Percentiles rank a stretch among this genome's conserved stretches.
These are phyloP conservation scores for Hirtodrosophila cameraria DNA, from an alignment of 2,888 invertebrate genomes.

Conservation along the genomic window DNA sequence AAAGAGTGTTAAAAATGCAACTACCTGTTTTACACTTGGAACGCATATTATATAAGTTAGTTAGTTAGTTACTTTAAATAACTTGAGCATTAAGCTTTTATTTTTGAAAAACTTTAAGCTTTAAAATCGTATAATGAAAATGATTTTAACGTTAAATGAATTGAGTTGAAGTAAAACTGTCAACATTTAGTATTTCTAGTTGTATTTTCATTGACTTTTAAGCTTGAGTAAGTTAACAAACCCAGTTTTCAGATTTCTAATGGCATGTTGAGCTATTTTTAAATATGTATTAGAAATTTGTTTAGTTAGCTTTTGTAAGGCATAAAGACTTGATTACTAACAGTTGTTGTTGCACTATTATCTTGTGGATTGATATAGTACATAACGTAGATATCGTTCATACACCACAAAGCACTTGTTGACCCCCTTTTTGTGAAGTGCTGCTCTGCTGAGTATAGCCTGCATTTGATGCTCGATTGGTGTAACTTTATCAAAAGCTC, in stretches of 20 bases:
- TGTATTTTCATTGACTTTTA: no score
- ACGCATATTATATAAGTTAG: no score
- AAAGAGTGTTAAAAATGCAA: constrained; percentile 5
- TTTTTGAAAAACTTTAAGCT: no score
- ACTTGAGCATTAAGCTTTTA: no score
- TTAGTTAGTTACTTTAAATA: no score
- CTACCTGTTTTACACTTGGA: constrained; percentile 5
- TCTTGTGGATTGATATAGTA: constrained; percentile 3
- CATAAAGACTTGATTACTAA: not conserved
- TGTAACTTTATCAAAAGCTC: constrained; percentile 1
- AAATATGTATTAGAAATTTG: no score
- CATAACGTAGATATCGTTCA: constrained; percentile 39
- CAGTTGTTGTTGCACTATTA: constrained; percentile 7
- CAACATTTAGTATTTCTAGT: no score
- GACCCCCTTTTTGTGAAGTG: constrained; percentile 2
- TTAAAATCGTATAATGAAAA: no score
- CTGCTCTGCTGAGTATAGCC: constrained; percentile 12
- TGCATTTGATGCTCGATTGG: constrained; percentile 31
- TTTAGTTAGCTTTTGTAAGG: not conserved
- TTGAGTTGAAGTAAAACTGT: no score
- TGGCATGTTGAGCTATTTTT: not conserved
- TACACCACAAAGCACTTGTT: constrained; percentile 11
- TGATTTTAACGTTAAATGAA: no score
- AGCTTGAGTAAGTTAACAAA: no score
- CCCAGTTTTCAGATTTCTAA: no score